A percentile compares a stretch with the other conserved stretches of the same genome.
phyloP scores from a whole-genome alignment of 2,888 invertebrate species.

The Seira musarum region DNA sequence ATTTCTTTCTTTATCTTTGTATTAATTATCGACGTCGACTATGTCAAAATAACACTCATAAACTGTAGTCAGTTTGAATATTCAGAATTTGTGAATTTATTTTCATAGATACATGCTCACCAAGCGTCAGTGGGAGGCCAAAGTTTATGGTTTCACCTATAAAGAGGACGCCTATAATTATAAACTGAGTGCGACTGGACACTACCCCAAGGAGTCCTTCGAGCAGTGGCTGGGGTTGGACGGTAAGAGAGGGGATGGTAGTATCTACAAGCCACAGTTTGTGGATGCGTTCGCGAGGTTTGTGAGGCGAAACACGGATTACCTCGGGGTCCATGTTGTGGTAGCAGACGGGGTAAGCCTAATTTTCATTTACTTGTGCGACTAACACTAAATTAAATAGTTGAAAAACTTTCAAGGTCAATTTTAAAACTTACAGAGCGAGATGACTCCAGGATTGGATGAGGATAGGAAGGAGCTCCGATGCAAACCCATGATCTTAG shows the following conservation, averaged over 20 bases:
- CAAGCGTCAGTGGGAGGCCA: slow-evolving; percentile 77
- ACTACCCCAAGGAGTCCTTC: slow-evolving; percentile 89
- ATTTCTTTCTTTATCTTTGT: too few species aligned
- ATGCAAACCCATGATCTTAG: slow-evolving; percentile 94
- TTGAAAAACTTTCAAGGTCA: neutral
- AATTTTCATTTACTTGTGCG: too few species aligned
- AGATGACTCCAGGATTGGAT: slow-evolving; percentile 71
- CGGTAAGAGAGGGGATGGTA: slow-evolving; percentile 81
- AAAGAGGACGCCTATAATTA: slow-evolving; percentile 84
- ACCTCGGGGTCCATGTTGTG: slow-evolving; percentile 92
- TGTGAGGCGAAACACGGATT: slow-evolving; percentile 82
- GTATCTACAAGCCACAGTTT: slow-evolving; percentile 89
- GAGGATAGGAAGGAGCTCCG: slow-evolving; percentile 97
- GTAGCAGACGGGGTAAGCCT: slow-evolving; percentile 94
- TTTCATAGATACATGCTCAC: slow-evolving; percentile 80
- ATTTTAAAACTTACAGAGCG: slow-evolving; percentile 11
- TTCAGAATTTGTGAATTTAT: neutral
- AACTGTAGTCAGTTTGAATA: neutral
- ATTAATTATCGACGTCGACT: too few species aligned
- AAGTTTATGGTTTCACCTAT: slow-evolving; percentile 97
- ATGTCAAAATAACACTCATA: neutral
- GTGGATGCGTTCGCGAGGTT: slow-evolving; percentile 83
- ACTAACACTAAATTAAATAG: too few species aligned
- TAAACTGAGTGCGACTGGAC: slow-evolving; percentile 79
- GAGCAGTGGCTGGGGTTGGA: slow-evolving; percentile 78